Percentiles rank a stretch among this genome's conserved stretches.
These are phyloP conservation scores for Keiferia lycopersicella DNA, from an alignment of 2,888 invertebrate species.

Conservation along the genomic window DNA sequence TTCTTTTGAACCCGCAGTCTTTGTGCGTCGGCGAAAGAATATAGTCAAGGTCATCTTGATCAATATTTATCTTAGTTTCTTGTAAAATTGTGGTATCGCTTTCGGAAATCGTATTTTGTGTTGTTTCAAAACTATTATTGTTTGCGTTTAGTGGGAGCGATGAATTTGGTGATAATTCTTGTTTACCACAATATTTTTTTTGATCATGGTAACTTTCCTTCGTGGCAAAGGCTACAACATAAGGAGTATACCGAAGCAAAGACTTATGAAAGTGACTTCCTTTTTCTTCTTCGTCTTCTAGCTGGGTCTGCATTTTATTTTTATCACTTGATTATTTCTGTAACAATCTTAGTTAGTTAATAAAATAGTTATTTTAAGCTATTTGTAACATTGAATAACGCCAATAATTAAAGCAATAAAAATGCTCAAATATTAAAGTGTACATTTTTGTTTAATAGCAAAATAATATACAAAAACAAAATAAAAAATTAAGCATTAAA, in stretches of 20 bases:
- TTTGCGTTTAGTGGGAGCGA: background rate
- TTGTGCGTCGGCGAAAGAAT: slow-evolving; percentile 27
- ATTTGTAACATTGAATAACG: background rate
- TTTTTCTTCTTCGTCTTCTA: slow-evolving; percentile 25
- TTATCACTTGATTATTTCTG: slow-evolving; percentile 22
- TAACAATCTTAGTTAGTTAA: slow-evolving; percentile 16
- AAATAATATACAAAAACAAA: background rate
- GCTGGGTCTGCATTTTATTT: slow-evolving; percentile 18
- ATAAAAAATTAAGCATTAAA: slow-evolving; percentile 42
- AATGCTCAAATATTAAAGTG: too few relatives aligned
- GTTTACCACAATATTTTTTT: background rate
- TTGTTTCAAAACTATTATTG: background rate
- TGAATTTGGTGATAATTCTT: background rate
- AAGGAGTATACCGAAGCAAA: slow-evolving; percentile 36
- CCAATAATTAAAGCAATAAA: too few relatives aligned
- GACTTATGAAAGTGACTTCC: background rate
- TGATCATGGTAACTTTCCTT: slow-evolving; percentile 48
- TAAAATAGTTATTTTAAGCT: background rate
- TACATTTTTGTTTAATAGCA: background rate
- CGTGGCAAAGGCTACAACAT: slow-evolving; percentile 47
- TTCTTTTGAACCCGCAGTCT: slow-evolving; percentile 28
- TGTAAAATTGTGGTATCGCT: slow-evolving; percentile 24
- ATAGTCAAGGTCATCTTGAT: slow-evolving; percentile 31
- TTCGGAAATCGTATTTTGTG: background rate
- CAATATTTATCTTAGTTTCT: slow-evolving; percentile 35